Evolutionary conservation across 2,888 invertebrate genomes (phyloP).

Genomic region (Leptopilina syphax): DNA sequence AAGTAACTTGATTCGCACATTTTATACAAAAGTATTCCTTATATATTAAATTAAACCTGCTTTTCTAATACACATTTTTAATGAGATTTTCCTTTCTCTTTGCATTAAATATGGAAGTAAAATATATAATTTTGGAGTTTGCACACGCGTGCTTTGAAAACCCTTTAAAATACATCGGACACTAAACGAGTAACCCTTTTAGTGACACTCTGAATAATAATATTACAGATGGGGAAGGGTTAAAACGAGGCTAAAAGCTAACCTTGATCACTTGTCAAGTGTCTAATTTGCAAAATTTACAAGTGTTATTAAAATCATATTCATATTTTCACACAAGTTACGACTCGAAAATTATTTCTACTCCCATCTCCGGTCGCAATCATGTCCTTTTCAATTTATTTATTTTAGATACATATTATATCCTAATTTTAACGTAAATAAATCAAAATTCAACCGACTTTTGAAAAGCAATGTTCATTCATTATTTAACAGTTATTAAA

Average conservation of each 20-base stretch:
- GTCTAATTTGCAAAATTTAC: neutral
- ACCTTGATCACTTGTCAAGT: neutral
- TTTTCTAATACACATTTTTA: too few relatives aligned
- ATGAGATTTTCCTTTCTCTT: neutral
- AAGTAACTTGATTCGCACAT: too few relatives aligned
- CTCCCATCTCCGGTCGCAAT: too few relatives aligned
- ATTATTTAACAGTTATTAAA: too few relatives aligned
- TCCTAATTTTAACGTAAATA: too few relatives aligned
- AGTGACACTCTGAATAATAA: constrained; percentile 24
- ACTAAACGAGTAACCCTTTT: constrained; percentile 17
- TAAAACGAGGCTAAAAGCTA: constrained; percentile 3
- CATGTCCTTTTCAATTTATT: too few relatives aligned
- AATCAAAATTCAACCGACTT: neutral
- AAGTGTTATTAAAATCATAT: neutral
- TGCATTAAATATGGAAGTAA: neutral
- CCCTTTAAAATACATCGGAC: neutral
- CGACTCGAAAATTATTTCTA: too few relatives aligned
- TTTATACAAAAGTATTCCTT: too few relatives aligned
- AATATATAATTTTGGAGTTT: neutral
- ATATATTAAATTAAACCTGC: too few relatives aligned
- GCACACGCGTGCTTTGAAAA: neutral
- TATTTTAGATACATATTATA: too few relatives aligned
- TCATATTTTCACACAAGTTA: too few relatives aligned
- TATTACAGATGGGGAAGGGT: constrained; percentile 17
- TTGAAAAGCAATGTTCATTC: neutral